Evolutionary conservation across 2,888 invertebrate species (phyloP), one percentile per base, ranked within the genome.

Genomic region (Melipona beecheii): DNA sequence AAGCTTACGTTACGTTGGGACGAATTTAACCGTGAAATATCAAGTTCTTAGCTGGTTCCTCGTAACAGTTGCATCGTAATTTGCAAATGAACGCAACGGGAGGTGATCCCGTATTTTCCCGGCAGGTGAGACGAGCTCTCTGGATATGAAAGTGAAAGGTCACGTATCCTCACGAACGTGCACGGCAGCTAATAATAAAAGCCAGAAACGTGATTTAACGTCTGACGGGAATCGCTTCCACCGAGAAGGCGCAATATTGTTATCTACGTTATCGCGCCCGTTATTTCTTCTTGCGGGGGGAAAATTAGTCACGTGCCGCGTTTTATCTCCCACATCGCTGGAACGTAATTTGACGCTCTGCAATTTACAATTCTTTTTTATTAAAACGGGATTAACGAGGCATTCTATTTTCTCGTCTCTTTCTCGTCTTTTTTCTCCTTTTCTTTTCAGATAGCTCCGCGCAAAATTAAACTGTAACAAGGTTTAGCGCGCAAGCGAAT

Each of bases 161-260:
- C 56, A 65, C 64, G 76, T 64, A 70, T 52, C 9, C 62, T 50
- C 13, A 24, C 13, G 64, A 75, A 70, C 50, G 31, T 19, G 52
- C 64, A 36, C 64, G 49, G 56, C 31, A 56, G 64, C 56, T 80
- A 80, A 80, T 71, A 76, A 80, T 80, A 76, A 80, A 76, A 80
- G 79, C 76, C 70, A 24, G 70, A 17, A 24, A 70, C 75, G 79
- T 70, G 71, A 81, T 81, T 81, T 81, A 77, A n/a, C 54, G 49
- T 52, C 13, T 24, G 52, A 54, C 43, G 66, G 17, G 58, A 21
- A 31, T 17, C 66, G 56, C 13, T 52, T 49, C 31, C 17, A 5
- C 36, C 5, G 52, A 50, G 24, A 49, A 24, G 21, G 19, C 43
- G 62, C 68, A 54, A 75, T 79, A 69, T 69, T 56, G 56, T 64